Evolutionary conservation across 2,888 invertebrate genomes (phyloP).

Genomic region (Clepsis dumicolana): DNA sequence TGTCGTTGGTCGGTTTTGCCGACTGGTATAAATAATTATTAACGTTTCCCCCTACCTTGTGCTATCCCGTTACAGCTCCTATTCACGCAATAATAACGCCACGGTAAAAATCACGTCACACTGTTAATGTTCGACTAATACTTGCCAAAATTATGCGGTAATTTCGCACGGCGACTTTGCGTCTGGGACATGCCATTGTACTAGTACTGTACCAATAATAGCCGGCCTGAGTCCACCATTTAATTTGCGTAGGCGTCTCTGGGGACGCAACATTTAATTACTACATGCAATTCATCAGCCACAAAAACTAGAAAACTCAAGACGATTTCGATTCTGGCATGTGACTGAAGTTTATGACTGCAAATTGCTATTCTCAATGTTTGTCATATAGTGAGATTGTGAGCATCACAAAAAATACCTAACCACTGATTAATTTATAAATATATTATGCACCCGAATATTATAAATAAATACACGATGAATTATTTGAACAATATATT

Average conservation of each 20-base stretch:
- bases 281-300: slow-evolving; percentile 3
- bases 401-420: too few species aligned
- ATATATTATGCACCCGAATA: too few species aligned
- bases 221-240: slow-evolving; percentile 53
- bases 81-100: slow-evolving; percentile 33
- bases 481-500: too few species aligned
- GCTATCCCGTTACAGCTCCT: slow-evolving; percentile 29
- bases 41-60: slow-evolving; percentile 32
- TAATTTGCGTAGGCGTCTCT: slow-evolving; percentile 58
- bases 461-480: too few species aligned
- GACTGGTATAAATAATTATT: slow-evolving; percentile 42
- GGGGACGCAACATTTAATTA: slow-evolving; percentile 13
- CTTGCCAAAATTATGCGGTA: slow-evolving; percentile 72
- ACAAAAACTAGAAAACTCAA: not conserved
- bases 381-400: too few species aligned
- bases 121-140: slow-evolving; percentile 21
- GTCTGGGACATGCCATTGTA: slow-evolving; percentile 74
- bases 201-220: slow-evolving; percentile 72
- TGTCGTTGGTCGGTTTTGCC: slow-evolving; percentile 39
- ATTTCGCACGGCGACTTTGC: slow-evolving; percentile 74
- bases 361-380: not conserved
- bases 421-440: too few species aligned
- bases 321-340: not conserved
- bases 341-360: too few species aligned
- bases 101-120: slow-evolving; percentile 20